phyloP scores from a whole-genome alignment of 2,888 invertebrate genomes.

The Ophion obscuratus region DNA sequence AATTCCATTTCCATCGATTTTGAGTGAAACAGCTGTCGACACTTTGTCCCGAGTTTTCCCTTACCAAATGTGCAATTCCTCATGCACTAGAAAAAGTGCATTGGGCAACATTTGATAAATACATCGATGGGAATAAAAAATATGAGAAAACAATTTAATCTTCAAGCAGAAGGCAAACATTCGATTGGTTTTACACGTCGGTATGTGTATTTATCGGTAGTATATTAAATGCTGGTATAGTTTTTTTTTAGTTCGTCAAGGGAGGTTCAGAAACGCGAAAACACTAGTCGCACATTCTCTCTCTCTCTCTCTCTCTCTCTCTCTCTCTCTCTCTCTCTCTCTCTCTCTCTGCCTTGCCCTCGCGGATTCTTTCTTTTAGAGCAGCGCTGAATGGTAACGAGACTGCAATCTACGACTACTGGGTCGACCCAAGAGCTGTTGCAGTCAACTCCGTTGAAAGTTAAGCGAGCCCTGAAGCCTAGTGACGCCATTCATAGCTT shows the following conservation, averaged over 20 bases:
- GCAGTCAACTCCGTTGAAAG: slow-evolving; percentile 16
- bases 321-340: not conserved
- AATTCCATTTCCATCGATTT: not conserved
- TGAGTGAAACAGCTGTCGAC: not conserved
- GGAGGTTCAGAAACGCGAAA: not conserved
- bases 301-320: not conserved
- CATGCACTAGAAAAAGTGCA: not conserved
- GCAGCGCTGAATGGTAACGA: slow-evolving; percentile 11
- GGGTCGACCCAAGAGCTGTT: slow-evolving; percentile 17
- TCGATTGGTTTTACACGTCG: not conserved
- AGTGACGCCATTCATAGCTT: not conserved
- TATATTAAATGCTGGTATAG: not conserved
- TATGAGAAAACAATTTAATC: not conserved
- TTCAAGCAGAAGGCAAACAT: not conserved
- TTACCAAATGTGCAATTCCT: not conserved
- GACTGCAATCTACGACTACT: slow-evolving; percentile 33
- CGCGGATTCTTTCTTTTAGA: not conserved
- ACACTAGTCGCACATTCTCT: not conserved
- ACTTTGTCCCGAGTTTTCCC: not conserved
- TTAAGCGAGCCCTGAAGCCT: not conserved
- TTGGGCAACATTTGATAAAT: not conserved
- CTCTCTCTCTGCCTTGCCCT: not conserved
- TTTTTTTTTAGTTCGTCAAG: not conserved
- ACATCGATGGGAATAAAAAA: not conserved
- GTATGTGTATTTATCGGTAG: not conserved